These are phyloP conservation scores for Reticulitermes lucifugus DNA, from an alignment of 2,888 invertebrate genomes.

Conservation along the genomic window DNA sequence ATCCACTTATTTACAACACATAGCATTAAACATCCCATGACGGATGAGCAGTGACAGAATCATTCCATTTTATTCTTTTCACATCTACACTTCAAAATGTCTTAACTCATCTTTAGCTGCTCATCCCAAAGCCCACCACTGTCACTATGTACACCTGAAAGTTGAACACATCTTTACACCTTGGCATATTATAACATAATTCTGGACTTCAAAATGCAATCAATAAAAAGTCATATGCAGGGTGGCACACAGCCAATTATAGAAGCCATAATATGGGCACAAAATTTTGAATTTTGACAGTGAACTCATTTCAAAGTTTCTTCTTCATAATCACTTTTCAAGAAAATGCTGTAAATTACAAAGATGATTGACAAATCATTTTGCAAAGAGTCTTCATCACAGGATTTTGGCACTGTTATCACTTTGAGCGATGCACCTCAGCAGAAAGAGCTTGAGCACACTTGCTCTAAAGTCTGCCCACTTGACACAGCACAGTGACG, in stretches of 20 bases:
- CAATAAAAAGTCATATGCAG: too few species aligned
- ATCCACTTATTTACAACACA: slow-evolving; percentile 50
- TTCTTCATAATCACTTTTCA: background rate
- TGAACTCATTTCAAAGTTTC: background rate
- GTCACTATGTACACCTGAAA: slow-evolving; percentile 10
- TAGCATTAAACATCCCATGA: slow-evolving; percentile 23
- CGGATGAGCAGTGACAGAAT: background rate
- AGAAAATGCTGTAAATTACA: background rate
- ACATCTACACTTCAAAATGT: background rate
- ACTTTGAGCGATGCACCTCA: slow-evolving; percentile 15
- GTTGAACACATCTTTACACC: background rate
- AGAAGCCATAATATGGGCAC: background rate
- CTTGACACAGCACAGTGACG: background rate
- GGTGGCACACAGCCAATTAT: background rate
- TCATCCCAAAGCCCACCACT: background rate
- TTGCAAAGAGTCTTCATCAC: background rate
- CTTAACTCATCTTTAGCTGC: slow-evolving; percentile 13
- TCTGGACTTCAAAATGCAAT: background rate
- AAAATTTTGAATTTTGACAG: background rate
- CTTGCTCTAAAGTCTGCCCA: background rate
- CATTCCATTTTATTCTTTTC: background rate
- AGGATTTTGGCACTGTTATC: slow-evolving; percentile 30
- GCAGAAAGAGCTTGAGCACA: background rate
- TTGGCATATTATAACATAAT: background rate
- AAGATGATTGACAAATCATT: background rate